A percentile compares a stretch with the other conserved stretches of the same genome.
These are phyloP conservation scores for Microcebus murinus DNA, from an alignment of 2,113 vertebrate species.

Conservation along the genomic window DNA sequence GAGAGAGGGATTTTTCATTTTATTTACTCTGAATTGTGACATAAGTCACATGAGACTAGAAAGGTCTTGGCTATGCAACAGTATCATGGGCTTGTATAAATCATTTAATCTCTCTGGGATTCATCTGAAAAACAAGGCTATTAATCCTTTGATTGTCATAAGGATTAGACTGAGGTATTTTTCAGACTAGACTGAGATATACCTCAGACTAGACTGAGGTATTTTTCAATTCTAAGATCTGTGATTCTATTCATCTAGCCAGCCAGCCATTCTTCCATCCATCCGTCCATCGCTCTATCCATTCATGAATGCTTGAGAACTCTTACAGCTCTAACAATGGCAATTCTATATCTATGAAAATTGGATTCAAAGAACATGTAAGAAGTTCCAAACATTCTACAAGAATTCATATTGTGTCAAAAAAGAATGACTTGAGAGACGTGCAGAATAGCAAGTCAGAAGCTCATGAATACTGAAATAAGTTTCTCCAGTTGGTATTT, in stretches of 20 bases:
- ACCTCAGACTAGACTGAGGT: neutral
- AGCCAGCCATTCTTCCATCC: neutral
- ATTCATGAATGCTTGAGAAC: neutral
- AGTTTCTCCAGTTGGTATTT: neutral
- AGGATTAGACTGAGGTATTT: neutral
- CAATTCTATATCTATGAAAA: slow-evolving; percentile 14
- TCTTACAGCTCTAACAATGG: neutral
- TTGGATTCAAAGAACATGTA: neutral
- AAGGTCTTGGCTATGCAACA: neutral
- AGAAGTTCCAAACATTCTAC: neutral
- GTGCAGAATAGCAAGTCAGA: neutral
- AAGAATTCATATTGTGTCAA: neutral
- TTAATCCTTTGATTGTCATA: neutral
- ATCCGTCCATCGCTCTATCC: neutral
- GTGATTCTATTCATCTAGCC: neutral
- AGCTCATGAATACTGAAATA: neutral
- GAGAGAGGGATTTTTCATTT: neutral
- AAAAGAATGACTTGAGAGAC: slow-evolving; percentile 19
- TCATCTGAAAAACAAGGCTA: neutral
- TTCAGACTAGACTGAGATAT: neutral
- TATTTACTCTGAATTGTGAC: slow-evolving; percentile 8
- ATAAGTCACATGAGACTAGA: neutral
- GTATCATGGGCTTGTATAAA: neutral
- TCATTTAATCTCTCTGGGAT: slow-evolving; percentile 8
- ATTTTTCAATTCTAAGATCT: neutral